Percentiles rank a stretch among this genome's conserved stretches.
Conservation (phyloP, 1,140 invertebrate genomes). For the Pseudomyrmex flavicornis region DNA sequence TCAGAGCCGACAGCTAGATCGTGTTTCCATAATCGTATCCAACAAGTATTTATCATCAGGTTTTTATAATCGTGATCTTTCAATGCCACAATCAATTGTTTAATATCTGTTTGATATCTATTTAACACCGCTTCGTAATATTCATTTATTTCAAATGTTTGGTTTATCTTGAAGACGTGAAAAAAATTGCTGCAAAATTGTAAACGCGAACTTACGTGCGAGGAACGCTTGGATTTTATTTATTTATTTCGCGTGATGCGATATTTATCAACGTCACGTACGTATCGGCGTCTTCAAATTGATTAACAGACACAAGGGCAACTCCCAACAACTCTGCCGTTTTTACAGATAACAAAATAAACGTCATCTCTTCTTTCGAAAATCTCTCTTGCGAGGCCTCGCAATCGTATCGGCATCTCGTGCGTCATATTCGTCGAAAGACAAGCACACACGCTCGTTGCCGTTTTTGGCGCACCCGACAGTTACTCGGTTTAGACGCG, state of each 20-base stretch:
- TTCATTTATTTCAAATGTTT: background rate
- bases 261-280: background rate
- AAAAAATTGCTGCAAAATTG: background rate
- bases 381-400: background rate
- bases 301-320: background rate
- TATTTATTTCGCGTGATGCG: no score
- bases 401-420: background rate
- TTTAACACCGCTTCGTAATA: no score
- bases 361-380: background rate
- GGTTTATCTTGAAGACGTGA: background rate
- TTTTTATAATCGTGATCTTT: background rate
- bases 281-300: background rate
- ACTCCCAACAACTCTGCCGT: background rate
- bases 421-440: background rate
- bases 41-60: slow-evolving; percentile 3
- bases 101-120: no score
- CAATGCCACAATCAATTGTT: no score
- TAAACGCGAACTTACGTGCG: background rate
- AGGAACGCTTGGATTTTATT: no score
- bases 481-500: background rate
- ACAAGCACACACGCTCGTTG: background rate
- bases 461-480: background rate
- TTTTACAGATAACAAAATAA: background rate
- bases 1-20: slow-evolving; percentile 2
- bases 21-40: background rate